A percentile compares a stretch with the other conserved stretches of the same genome.
phyloP scores from a whole-genome alignment of 2,113 vertebrate species.

The Nesospiza acunhae region DNA sequence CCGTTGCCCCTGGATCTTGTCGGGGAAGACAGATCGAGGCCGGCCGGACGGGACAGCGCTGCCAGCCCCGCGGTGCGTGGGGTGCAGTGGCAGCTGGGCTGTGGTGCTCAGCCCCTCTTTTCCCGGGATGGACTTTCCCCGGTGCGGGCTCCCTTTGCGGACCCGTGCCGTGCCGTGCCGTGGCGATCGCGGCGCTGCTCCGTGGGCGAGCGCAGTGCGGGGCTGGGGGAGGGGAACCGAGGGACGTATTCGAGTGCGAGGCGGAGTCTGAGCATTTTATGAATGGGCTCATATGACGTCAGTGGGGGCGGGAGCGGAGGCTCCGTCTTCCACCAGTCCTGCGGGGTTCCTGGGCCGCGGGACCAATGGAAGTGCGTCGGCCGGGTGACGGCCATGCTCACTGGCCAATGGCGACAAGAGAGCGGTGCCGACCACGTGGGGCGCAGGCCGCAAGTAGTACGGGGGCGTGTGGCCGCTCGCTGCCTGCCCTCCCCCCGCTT shows the following conservation, averaged over 20 bases:
- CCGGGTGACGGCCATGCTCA: not conserved
- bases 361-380: fast-evolving
- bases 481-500: not conserved
- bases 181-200: not conserved
- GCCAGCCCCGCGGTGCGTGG: not conserved
- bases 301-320: not conserved
- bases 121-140: not conserved
- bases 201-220: not conserved
- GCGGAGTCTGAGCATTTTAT: constrained; percentile 51
- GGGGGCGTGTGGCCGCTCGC: constrained; percentile 2
- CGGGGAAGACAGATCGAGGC: not conserved
- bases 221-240: not conserved
- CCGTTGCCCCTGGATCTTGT: not conserved
- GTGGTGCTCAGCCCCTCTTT: not conserved
- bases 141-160: not conserved
- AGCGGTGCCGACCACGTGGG: not conserved
- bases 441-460: constrained; percentile 29
- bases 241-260: not conserved
- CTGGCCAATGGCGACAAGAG: not conserved
- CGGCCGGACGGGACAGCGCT: not conserved
- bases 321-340: not conserved
- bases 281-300: constrained; percentile 64
- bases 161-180: not conserved
- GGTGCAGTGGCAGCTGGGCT: not conserved
- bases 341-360: fast-evolving